Evolutionary conservation across 2,113 vertebrate genomes (phyloP).

Genomic region (Bos javanicus): DNA sequence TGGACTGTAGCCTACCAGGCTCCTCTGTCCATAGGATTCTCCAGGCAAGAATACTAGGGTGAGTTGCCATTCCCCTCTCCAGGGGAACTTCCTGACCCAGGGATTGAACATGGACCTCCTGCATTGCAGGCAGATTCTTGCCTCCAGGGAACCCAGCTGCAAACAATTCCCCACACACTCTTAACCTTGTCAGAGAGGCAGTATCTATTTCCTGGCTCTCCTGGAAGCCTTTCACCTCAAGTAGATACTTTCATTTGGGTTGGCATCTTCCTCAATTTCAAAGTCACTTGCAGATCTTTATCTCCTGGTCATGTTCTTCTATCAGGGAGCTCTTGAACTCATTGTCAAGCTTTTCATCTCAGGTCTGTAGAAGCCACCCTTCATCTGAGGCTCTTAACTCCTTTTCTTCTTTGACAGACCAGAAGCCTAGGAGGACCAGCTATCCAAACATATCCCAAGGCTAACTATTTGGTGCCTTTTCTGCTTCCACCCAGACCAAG

Average conservation of each 20-base stretch:
- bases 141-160: neutral
- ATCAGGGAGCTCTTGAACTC: neutral
- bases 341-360: neutral
- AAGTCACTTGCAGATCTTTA: neutral
- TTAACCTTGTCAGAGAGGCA: neutral
- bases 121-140: neutral
- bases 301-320: neutral
- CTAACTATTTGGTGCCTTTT: neutral
- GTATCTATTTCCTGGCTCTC: neutral
- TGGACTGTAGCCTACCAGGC: neutral
- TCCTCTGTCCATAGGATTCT: neutral
- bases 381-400: neutral
- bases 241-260: neutral
- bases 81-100: neutral
- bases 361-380: neutral
- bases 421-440: neutral
- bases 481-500: neutral
- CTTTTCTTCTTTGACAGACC: neutral
- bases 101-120: neutral
- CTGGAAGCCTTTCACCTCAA: neutral
- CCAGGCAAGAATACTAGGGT: neutral
- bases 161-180: neutral
- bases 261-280: neutral
- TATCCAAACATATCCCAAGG: neutral
- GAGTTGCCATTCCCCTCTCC: neutral